Percentiles rank a stretch among this genome's conserved stretches.
These are phyloP conservation scores for Argentina silus DNA, from an alignment of 2,797 vertebrate genomes.

Conservation along the genomic window DNA sequence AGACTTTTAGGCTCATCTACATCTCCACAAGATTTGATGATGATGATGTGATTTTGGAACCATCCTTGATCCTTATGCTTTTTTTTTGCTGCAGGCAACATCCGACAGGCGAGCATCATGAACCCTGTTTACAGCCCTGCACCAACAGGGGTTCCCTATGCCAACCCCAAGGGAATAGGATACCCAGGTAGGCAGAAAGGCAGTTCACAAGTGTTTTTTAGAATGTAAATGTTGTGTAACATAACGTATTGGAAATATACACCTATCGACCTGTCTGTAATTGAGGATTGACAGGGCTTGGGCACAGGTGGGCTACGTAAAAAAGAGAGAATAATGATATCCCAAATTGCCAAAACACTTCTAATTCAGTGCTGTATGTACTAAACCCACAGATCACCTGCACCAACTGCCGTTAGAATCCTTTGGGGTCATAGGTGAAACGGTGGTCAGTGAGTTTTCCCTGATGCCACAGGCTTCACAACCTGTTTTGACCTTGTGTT, in stretches of 20 bases:
- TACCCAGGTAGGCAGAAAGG: constrained; percentile 86
- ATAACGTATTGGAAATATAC: background rate
- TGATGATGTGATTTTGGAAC: too few species aligned
- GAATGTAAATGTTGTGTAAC: background rate
- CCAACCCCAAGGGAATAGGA: constrained; percentile 95
- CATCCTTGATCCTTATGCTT: too few species aligned
- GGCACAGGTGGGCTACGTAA: too few species aligned
- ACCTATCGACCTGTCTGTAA: background rate
- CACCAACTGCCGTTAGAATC: too few species aligned
- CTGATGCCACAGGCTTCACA: background rate
- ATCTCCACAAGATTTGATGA: too few species aligned
- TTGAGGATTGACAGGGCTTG: background rate
- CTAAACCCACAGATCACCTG: too few species aligned
- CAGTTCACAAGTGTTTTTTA: background rate
- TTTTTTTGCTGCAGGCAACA: constrained; percentile 45
- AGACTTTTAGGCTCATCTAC: too few species aligned
- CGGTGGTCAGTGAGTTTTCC: too few species aligned
- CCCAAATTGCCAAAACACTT: too few species aligned
- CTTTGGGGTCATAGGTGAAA: too few species aligned
- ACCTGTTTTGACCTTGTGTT: constrained; percentile 2
- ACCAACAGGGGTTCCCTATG: constrained; percentile 94
- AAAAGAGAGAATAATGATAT: too few species aligned
- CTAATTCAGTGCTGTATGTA: too few species aligned
- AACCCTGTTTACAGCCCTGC: constrained; percentile 98
- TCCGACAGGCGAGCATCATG: constrained; percentile 81